A percentile compares a stretch with the other conserved stretches of the same genome.
These are phyloP conservation scores for Lophura nycthemera DNA, from an alignment of 2,113 vertebrate species.

Conservation along the genomic window DNA sequence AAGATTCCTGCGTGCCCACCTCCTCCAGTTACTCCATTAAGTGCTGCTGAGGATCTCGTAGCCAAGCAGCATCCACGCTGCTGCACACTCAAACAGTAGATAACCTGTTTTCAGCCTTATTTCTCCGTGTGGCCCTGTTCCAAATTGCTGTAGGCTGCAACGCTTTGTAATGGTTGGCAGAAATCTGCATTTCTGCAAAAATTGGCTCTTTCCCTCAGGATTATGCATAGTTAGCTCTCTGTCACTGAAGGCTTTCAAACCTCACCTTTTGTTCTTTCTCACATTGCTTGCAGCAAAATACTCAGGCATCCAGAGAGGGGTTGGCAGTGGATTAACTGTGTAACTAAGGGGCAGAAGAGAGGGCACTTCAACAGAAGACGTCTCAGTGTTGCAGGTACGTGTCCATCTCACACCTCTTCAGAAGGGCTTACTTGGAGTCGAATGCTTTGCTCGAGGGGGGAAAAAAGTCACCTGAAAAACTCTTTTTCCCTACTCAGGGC, in stretches of 20 bases:
- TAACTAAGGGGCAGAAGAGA: neutral
- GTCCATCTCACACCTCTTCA: too few relatives aligned
- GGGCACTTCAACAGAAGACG: neutral
- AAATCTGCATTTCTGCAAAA: neutral
- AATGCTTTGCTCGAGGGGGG: too few relatives aligned
- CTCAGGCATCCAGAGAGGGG: fast-evolving
- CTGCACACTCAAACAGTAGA: too few relatives aligned
- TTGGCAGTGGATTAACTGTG: neutral
- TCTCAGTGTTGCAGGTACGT: neutral
- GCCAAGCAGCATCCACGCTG: neutral
- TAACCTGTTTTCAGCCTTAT: neutral
- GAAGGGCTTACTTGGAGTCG: too few relatives aligned
- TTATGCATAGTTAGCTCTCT: neutral
- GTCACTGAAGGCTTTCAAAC: neutral
- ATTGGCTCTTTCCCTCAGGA: too few relatives aligned
- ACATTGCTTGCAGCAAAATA: neutral
- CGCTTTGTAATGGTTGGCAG: neutral
- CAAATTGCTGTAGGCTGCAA: neutral
- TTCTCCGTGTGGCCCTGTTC: neutral
- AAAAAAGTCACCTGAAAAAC: too few relatives aligned
- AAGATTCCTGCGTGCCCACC: neutral
- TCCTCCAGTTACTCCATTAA: neutral
- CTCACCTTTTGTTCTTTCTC: neutral
- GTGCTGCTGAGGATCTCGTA: neutral
- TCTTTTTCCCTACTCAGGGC: too few relatives aligned